phyloP scores from a whole-genome alignment of 1,140 invertebrate genomes.

The Ceratina calcarata region DNA sequence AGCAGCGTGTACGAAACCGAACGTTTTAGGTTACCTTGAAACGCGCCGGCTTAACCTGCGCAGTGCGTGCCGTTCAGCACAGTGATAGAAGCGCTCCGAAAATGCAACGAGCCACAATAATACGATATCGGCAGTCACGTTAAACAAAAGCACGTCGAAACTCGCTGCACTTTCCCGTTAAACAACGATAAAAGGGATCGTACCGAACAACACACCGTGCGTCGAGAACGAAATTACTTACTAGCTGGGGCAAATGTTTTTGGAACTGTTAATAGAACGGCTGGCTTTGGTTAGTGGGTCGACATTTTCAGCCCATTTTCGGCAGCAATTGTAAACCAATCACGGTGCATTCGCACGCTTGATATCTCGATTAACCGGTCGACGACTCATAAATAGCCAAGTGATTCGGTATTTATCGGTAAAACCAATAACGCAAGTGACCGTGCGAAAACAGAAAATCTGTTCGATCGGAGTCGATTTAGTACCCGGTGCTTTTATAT shows the following conservation, averaged over 20 bases:
- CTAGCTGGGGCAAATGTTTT: constrained; percentile 79
- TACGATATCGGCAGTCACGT: constrained; percentile 8
- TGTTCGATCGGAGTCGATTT: constrained; percentile 56
- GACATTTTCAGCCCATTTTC: constrained; percentile 74
- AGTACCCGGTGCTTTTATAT: constrained; percentile 56
- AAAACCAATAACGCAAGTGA: not conserved
- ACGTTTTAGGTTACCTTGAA: constrained; percentile 78
- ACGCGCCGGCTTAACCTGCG: constrained; percentile 76
- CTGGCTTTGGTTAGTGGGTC: constrained; percentile 68
- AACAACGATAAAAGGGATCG: constrained; percentile 44
- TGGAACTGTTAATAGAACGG: constrained; percentile 65
- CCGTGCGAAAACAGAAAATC: constrained; percentile 40
- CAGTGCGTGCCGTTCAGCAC: constrained; percentile 46
- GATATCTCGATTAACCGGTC: constrained; percentile 14
- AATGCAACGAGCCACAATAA: constrained; percentile 25
- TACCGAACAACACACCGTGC: constrained; percentile 52
- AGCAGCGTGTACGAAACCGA: constrained; percentile 43
- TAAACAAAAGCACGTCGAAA: constrained; percentile 20
- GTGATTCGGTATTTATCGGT: not conserved
- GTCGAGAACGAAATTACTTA: constrained; percentile 68
- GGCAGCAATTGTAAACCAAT: constrained; percentile 66
- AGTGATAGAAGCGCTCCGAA: constrained; percentile 37
- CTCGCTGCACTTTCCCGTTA: constrained; percentile 24
- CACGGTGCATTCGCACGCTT: constrained; percentile 35
- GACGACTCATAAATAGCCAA: constrained; percentile 20